Evolutionary conservation across 2,888 invertebrate species (phyloP), one percentile per base, ranked within the genome.

Genomic region (Tenthredo notha): DNA sequence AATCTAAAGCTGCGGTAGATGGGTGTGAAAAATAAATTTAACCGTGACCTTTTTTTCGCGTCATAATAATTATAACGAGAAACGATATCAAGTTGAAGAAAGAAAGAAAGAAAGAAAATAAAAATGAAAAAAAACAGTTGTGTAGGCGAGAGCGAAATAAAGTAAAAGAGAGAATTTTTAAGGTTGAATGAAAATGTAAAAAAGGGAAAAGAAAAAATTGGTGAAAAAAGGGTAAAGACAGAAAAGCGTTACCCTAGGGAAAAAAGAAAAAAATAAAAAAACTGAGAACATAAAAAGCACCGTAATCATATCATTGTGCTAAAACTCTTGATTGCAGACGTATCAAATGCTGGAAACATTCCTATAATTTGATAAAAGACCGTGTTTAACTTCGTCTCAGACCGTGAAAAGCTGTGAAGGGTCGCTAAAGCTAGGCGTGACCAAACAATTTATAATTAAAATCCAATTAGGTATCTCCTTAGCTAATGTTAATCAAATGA

Each of bases 261-360:
- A 21, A 33, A 54, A 33, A 33, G 33, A n/a, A n/a, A n/a, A n/a
- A n/a, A n/a, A n/a, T n/a, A n/a, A n/a, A n/a, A n/a, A n/a, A n/a
- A n/a, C 50, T 18, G 43, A n/a, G 43, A 74, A 6, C 54, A 25
- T 77, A 77, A 77, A 77, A 77, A 77, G 77, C 33, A 33, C 43
- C 54, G 77, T 77, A 77, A 77, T 74, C 21, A 40, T 77, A 74
- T 43, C 40, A 74, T 74, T 77, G 77, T 50, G 77, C 12, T 61
- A 25, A 37, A 40, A 47, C 21, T 61, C 80, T 61, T 61, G 80
- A 80, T 80, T 80, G 80, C 80, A 80, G 80, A 37, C 61, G 80
- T 61, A 80, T 80, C 80, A 80, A 80, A 80, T 37, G 80, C 9
- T 61, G 40, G 61, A 61, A 61, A 80, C 61, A 80, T 80, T 25